These are phyloP conservation scores for Lepilemur septentrionalis DNA, from an alignment of 2,797 vertebrate genomes.

Conservation along the genomic window DNA sequence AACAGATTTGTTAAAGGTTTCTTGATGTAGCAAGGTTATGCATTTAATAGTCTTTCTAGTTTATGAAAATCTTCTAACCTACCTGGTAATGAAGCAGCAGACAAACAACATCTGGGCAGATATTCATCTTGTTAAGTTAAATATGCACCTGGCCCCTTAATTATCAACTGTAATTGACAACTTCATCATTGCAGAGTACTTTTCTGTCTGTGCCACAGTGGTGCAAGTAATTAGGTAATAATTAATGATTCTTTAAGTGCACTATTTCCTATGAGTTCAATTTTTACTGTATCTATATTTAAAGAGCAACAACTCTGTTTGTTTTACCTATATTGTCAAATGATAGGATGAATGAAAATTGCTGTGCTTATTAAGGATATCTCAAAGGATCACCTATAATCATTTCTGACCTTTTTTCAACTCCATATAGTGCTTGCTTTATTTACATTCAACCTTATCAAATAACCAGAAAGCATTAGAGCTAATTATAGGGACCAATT, in stretches of 20 bases:
- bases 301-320: slow-evolving; percentile 63
- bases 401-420: slow-evolving; percentile 5
- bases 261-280: slow-evolving; percentile 73
- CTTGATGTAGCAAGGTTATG: slow-evolving; percentile 56
- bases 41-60: slow-evolving; percentile 69
- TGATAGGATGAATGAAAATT: slow-evolving; percentile 28
- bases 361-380: not conserved
- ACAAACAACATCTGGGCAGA: slow-evolving; percentile 84
- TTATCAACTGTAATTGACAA: slow-evolving; percentile 86
- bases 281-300: slow-evolving; percentile 66
- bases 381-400: not conserved
- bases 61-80: slow-evolving; percentile 78
- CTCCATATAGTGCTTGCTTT: not conserved
- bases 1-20: slow-evolving; percentile 48
- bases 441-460: not conserved
- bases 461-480: not conserved
- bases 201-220: slow-evolving; percentile 74
- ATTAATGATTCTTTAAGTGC: slow-evolving; percentile 81
- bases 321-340: slow-evolving; percentile 36
- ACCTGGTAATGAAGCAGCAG: slow-evolving; percentile 81
- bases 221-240: slow-evolving; percentile 83
- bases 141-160: slow-evolving; percentile 85
- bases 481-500: not conserved
- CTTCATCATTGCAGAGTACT: slow-evolving; percentile 78
- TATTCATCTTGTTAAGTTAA: slow-evolving; percentile 88